Base-by-base conservation (phyloP, 2,888 invertebrate species). In the Cephus spinipes region DNA sequence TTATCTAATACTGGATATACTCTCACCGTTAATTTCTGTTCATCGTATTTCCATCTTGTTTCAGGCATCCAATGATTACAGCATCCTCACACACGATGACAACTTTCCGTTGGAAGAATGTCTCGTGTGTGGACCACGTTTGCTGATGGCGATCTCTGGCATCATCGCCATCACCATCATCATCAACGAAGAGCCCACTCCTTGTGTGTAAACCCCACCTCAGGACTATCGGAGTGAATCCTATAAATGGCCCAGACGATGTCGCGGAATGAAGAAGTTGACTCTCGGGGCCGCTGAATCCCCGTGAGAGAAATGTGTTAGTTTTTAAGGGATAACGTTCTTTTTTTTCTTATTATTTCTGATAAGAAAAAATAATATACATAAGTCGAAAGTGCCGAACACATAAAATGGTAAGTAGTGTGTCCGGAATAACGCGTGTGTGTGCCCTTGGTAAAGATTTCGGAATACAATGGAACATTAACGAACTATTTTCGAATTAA, bases 161-260 rank as follows among this genome's bases (percentile, higher is more conserved):
- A 55, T 55, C 55, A 55, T 55, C 55, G 2, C 23, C 23, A 55
- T 23, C 55, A 3, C 55, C 55, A 55, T 33, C 71, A 71, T 33
- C 33, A 32, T 71, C 32, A n/a, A 71, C 71, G 32, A 32, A 23
- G 71, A 32, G 9, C 77, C 73, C 55, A 55, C 55, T 55, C 55
- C 55, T 55, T 55, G 23, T 55, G 55, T 55, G 55, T 55, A 55
- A 80, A 80, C 81, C 78, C 87, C 85, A 86, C 86, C 85, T 85
- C 87, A 80, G 77, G 79, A 77, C 82, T 83, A 89, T 88, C 87
- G 84, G 87, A 55, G 86, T 88, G 90, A 91, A 91, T 91, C 91
- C 91, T 91, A 91, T 91, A 91, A 91, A 91, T 91, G 91, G 89
- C 88, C 87, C 85, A 87, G 55, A 55, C 87, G 87, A 86, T 84